Conservation (phyloP, 1,140 invertebrate species). For the Araneus ventricosus region DNA sequence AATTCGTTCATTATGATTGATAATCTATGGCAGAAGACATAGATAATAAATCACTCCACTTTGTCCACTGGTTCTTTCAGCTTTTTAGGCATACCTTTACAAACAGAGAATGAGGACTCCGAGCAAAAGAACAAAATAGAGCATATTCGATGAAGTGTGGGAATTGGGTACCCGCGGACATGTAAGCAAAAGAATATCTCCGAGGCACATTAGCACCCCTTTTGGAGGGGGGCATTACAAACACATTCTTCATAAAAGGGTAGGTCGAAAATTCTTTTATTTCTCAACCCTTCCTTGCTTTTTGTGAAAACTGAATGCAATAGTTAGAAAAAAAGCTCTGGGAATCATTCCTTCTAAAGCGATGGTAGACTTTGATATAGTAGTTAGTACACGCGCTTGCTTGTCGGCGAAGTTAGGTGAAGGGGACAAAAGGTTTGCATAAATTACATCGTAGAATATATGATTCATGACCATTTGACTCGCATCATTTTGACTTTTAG, state of each 20-base stretch:
- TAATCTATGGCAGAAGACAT: too few relatives aligned
- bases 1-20: too few relatives aligned
- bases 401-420: neutral
- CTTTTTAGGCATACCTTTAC: neutral
- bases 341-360: neutral
- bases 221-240: slow-evolving; percentile 33
- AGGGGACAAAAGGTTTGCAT: neutral
- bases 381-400: neutral
- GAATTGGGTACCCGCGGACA: slow-evolving; percentile 61
- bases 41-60: too few relatives aligned
- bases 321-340: slow-evolving; percentile 4
- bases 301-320: slow-evolving; percentile 39
- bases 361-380: slow-evolving; percentile 57
- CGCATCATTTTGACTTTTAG: too few relatives aligned
- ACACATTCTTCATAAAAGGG: slow-evolving; percentile 51
- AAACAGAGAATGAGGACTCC: neutral
- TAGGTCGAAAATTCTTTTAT: slow-evolving; percentile 49
- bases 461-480: too few relatives aligned
- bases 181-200: slow-evolving; percentile 41
- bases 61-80: neutral
- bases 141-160: slow-evolving; percentile 42
- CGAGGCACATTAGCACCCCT: slow-evolving; percentile 55
- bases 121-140: neutral
- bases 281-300: slow-evolving; percentile 67
- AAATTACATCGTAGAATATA: neutral